A percentile compares a stretch with the other conserved stretches of the same genome.
Evolutionary conservation across 2,113 vertebrate species (phyloP).

Genomic region (Myiozetetes cayanensis): DNA sequence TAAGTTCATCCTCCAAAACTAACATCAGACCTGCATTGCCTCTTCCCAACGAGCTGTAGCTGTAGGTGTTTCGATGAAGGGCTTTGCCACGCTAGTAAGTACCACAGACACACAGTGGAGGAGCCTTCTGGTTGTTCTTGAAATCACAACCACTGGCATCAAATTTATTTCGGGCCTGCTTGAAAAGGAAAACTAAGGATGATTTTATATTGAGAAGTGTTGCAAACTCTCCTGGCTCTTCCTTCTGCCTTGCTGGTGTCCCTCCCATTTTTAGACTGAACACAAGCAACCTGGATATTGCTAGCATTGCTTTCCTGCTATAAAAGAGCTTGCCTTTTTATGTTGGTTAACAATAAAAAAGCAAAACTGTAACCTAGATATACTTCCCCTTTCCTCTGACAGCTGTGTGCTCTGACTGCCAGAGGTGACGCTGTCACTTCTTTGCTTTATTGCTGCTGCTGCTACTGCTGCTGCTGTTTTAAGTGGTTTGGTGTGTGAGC

Average conservation of each 20-base stretch:
- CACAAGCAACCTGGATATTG: background rate
- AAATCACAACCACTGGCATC: background rate
- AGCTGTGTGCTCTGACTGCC: background rate
- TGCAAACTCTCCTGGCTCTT: background rate
- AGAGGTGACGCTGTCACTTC: background rate
- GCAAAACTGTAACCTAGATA: background rate
- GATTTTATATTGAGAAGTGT: background rate
- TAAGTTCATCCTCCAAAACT: background rate
- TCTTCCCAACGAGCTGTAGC: background rate
- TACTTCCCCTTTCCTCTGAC: background rate
- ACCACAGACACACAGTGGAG: background rate
- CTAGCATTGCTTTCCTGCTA: background rate
- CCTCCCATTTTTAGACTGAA: background rate
- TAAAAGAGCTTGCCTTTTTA: background rate
- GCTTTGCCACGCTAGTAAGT: background rate
- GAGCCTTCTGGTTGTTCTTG: background rate
- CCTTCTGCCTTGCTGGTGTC: background rate
- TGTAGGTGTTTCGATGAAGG: fast-evolving
- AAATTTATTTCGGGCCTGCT: background rate
- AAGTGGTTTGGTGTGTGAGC: slow-evolving; percentile 46
- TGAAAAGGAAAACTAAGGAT: background rate
- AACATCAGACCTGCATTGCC: background rate
- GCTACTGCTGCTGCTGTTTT: slow-evolving; percentile 66
- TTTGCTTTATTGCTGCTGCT: slow-evolving; percentile 68
- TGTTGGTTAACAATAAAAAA: background rate